These are phyloP conservation scores for Drosophila chauvacae DNA, from an alignment of 1,140 invertebrate species.

Conservation along the genomic window DNA sequence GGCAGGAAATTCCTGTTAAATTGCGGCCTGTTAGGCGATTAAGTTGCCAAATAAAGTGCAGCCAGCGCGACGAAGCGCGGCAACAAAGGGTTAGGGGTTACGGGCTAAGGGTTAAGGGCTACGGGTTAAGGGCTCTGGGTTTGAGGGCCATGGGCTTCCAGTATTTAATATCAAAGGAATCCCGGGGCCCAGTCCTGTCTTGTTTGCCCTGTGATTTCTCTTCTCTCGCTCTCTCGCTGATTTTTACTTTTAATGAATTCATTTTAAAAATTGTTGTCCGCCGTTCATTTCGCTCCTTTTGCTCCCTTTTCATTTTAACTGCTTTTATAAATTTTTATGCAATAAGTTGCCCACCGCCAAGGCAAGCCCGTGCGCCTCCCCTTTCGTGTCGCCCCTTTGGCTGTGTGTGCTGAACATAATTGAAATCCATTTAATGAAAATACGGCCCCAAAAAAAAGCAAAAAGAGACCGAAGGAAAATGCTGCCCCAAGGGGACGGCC, in stretches of 20 bases:
- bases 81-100: constrained; percentile 63
- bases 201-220: constrained; percentile 73
- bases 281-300: constrained; percentile 27
- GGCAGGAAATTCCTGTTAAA: constrained; percentile 70
- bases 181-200: constrained; percentile 27
- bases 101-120: constrained; percentile 20
- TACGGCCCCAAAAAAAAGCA: constrained; percentile 59
- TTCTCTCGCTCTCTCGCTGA: constrained; percentile 56
- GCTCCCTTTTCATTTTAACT: constrained; percentile 49
- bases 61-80: constrained; percentile 42
- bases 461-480: constrained; percentile 14
- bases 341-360: constrained; percentile 52
- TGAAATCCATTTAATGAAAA: constrained; percentile 83
- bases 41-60: constrained; percentile 83
- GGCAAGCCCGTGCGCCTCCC: background rate
- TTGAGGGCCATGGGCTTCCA: constrained; percentile 6
- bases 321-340: constrained; percentile 73
- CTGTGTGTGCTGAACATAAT: constrained; percentile 66
- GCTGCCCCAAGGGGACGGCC: constrained; percentile 16
- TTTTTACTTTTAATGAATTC: constrained; percentile 84
- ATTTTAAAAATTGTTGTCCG: constrained; percentile 63
- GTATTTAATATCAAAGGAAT: constrained; percentile 82
- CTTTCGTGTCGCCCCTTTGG: constrained; percentile 9
- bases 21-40: constrained; percentile 72
- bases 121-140: constrained; percentile 7